A percentile compares a stretch with the other conserved stretches of the same genome.
These are phyloP conservation scores for Gavia stellata DNA, from an alignment of 2,113 vertebrate genomes.

Conservation along the genomic window DNA sequence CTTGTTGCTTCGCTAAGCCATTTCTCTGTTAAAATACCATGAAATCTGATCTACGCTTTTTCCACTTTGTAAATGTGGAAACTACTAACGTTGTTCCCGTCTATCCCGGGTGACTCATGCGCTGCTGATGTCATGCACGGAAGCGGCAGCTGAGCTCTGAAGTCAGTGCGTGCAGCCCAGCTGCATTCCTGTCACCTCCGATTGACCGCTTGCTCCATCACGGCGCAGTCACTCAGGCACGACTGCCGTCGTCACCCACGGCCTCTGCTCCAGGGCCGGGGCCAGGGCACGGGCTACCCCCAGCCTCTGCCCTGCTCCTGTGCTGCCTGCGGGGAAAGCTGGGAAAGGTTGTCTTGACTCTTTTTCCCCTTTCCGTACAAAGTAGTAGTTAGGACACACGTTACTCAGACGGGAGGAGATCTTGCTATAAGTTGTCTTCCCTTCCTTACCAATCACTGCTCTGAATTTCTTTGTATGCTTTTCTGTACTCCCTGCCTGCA, in stretches of 20 bases:
- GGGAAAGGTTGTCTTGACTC: not conserved
- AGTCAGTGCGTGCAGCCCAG: not conserved
- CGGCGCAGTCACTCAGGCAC: not conserved
- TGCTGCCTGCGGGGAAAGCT: not conserved
- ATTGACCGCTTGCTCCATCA: not conserved
- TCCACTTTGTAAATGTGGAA: not conserved
- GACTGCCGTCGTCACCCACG: not conserved
- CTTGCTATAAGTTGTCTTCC: not conserved
- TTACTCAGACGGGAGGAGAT: not conserved
- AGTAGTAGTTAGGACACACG: not conserved
- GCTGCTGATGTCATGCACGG: constrained; percentile 3
- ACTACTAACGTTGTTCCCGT: not conserved
- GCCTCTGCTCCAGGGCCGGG: not conserved
- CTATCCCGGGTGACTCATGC: constrained; percentile 2
- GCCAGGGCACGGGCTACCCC: not conserved
- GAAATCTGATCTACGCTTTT: not conserved
- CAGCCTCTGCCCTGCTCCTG: not conserved
- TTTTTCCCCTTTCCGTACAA: not conserved
- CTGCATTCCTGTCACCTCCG: not conserved
- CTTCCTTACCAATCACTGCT: not conserved
- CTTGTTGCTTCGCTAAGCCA: not conserved
- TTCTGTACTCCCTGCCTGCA: not conserved
- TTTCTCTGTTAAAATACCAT: not conserved
- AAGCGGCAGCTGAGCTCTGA: not conserved
- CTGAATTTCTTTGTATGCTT: not conserved